Percentiles rank a stretch among this genome's conserved stretches.
phyloP scores from a whole-genome alignment of 2,888 invertebrate species.

The Mamestra brassicae region DNA sequence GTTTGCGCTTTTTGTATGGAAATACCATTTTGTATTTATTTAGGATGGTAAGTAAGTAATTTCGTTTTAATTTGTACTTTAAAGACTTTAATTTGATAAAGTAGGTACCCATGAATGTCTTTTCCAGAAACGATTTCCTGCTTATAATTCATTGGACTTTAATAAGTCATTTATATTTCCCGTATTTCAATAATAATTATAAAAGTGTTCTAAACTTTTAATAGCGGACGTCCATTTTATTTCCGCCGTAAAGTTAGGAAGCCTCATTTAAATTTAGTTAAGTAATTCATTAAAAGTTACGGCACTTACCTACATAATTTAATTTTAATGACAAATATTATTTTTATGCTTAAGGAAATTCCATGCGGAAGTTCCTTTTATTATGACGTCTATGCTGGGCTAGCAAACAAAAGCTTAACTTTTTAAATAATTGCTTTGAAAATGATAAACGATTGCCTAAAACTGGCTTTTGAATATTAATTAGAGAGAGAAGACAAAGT shows the following conservation, averaged over 20 bases:
- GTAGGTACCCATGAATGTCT: not conserved
- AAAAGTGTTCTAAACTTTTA: conserved; percentile 50
- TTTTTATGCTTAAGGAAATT: conserved; percentile 17
- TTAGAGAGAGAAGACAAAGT: not conserved
- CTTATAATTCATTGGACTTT: conserved; percentile 37
- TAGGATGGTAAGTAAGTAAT: not conserved
- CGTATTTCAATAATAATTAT: conserved; percentile 54
- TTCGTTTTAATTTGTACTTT: not conserved
- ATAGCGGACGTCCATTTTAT: conserved; percentile 36
- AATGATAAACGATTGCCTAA: not conserved
- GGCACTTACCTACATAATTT: conserved; percentile 29
- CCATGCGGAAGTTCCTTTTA: conserved; percentile 15
- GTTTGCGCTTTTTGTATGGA: conserved; percentile 15
- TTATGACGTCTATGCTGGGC: not conserved
- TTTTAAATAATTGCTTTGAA: conserved; percentile 3
- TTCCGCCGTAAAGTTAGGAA: conserved; percentile 18
- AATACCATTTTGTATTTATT: conserved; percentile 10
- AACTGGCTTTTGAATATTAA: not conserved
- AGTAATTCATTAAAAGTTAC: conserved; percentile 45
- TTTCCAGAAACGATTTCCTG: conserved; percentile 23
- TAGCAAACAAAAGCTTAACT: not conserved
- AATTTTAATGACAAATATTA: conserved; percentile 31
- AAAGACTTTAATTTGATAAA: not conserved
- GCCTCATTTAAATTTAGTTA: conserved; percentile 31
- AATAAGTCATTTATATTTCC: conserved; percentile 49